Evolutionary conservation across 2,888 invertebrate genomes (phyloP).

Genomic region (Gnatocerus cornutus): DNA sequence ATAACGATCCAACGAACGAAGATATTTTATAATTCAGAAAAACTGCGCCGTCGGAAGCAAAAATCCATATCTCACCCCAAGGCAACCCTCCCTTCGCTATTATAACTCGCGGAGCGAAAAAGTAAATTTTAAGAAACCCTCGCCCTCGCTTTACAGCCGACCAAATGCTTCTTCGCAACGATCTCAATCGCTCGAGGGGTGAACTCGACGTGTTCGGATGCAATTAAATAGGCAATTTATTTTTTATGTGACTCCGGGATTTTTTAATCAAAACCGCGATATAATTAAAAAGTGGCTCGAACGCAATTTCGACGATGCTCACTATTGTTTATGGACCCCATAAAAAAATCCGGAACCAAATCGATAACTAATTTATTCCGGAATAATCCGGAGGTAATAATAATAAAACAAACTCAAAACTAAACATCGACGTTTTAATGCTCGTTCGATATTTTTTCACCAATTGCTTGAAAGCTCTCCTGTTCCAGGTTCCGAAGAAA

Average conservation of each 20-base stretch:
- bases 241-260: constrained; percentile 69
- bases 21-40: constrained; percentile 72
- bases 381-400: constrained; percentile 28
- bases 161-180: constrained; percentile 60
- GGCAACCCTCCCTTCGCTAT: constrained; percentile 65
- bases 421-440: constrained; percentile 18
- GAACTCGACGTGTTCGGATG: constrained; percentile 52
- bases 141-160: constrained; percentile 67
- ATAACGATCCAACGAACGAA: constrained; percentile 56
- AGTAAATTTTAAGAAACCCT: constrained; percentile 71
- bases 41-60: constrained; percentile 69
- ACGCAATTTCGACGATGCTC: constrained; percentile 69
- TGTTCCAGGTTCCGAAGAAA: constrained; percentile 46
- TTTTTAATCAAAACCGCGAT: constrained; percentile 70
- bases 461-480: no score
- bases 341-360: constrained; percentile 15
- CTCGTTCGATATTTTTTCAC: constrained; percentile 16
- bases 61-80: constrained; percentile 71
- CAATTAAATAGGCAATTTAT: constrained; percentile 72
- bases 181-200: constrained; percentile 53
- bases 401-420: constrained; percentile 22
- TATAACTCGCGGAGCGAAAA: constrained; percentile 72
- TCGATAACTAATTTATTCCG: constrained; percentile 41
- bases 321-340: constrained; percentile 57
- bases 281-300: constrained; percentile 64